Conservation (phyloP, 92 coral and sea anemone species). For the Ricordea florida region DNA sequence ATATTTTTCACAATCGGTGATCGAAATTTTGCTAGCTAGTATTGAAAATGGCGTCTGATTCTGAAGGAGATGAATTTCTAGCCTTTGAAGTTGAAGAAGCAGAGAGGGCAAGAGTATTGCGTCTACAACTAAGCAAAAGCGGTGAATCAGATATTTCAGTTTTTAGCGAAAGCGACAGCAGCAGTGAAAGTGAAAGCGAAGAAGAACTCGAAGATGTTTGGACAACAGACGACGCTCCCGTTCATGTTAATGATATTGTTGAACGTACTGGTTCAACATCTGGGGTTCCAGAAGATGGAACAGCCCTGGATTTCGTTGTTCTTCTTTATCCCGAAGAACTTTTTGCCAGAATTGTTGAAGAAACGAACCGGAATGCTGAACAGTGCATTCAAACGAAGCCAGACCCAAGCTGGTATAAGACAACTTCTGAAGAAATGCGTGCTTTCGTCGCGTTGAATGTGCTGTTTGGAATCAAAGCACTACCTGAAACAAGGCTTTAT, state of each 20-base stretch:
- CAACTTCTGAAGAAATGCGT: conserved; percentile 17
- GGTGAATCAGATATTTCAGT: conserved; percentile 39
- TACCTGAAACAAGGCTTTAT: conserved; percentile 25
- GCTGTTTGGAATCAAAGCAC: conserved; percentile 21
- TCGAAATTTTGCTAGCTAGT: not conserved
- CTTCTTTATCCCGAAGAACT: conserved; percentile 20
- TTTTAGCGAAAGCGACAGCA: conserved; percentile 6
- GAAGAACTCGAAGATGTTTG: conserved; percentile 16
- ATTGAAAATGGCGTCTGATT: conserved; percentile 3
- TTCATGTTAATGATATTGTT: not conserved
- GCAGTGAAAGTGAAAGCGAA: conserved; percentile 9
- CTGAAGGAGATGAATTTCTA: conserved; percentile 33
- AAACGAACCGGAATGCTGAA: conserved; percentile 37
- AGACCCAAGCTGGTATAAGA: conserved; percentile 7
- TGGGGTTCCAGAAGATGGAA: conserved; percentile 46
- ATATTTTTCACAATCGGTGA: conserved; percentile 1
- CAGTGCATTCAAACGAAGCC: conserved; percentile 34
- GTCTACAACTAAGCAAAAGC: not conserved
- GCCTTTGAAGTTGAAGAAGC: conserved; percentile 28
- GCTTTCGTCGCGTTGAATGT: conserved; percentile 26
- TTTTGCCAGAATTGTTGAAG: conserved; percentile 18
- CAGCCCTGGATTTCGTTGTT: conserved; percentile 42
- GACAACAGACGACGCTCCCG: conserved; percentile 5
- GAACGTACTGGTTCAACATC: conserved; percentile 30
- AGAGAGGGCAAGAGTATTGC: not conserved